Evolutionary conservation across 2,113 vertebrate genomes (phyloP).

Genomic region (Barnardius zonarius): DNA sequence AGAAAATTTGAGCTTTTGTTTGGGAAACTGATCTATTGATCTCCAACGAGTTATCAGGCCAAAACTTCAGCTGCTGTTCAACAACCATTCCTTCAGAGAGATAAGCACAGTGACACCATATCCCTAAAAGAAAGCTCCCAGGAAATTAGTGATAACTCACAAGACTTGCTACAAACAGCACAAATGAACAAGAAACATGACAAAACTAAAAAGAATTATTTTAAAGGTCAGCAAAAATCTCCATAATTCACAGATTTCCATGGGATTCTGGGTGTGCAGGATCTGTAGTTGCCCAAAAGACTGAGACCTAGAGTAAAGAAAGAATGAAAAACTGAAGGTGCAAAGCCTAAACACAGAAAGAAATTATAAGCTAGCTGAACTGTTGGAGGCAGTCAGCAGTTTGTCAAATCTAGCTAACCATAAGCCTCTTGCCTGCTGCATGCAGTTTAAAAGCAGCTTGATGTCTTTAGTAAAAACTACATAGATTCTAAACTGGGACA

Average conservation of each 20-base stretch:
- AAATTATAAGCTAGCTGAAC: background rate
- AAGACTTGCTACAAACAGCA: background rate
- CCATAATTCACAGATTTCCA: background rate
- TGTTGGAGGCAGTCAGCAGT: background rate
- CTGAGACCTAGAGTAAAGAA: background rate
- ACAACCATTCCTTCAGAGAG: background rate
- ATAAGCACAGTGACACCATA: fast-evolving
- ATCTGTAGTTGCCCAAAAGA: background rate
- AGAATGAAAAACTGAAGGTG: background rate
- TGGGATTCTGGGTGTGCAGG: background rate
- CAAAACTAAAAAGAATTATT: background rate
- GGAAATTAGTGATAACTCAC: background rate
- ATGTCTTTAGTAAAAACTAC: background rate
- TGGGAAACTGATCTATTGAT: background rate
- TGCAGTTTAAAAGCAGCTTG: background rate
- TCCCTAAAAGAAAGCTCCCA: background rate
- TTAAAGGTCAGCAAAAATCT: background rate
- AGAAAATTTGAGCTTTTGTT: background rate
- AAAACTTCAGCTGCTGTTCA: background rate
- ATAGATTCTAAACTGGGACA: background rate
- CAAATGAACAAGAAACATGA: background rate
- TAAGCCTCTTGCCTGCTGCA: background rate
- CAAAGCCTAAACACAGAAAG: background rate
- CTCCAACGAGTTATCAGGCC: background rate
- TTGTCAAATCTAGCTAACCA: background rate